Evolutionary conservation across 2,113 vertebrate species (phyloP).

Genomic region (Rhinoptilus africanus): DNA sequence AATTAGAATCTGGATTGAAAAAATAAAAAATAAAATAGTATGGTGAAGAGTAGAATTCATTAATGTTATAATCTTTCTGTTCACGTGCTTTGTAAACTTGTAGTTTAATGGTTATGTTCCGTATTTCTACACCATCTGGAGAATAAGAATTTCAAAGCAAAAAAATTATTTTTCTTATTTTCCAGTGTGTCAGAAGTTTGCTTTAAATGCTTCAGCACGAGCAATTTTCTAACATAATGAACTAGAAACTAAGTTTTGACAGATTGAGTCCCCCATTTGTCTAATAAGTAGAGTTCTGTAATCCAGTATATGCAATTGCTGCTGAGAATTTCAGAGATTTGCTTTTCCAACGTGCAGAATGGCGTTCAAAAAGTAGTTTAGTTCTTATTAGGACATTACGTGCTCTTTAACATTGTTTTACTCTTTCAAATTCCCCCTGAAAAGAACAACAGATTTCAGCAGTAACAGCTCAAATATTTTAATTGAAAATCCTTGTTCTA

Average conservation of each 20-base stretch:
- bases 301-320: neutral
- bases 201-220: neutral
- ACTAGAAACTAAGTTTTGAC: neutral
- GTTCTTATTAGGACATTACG: neutral
- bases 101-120: neutral
- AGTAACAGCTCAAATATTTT: neutral
- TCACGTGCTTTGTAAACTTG: neutral
- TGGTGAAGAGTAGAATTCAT: neutral
- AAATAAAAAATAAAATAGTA: slow-evolving; percentile 24
- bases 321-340: neutral
- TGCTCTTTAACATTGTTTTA: neutral
- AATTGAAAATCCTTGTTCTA: neutral
- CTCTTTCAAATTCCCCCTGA: neutral
- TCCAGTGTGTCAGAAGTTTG: neutral
- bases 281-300: neutral
- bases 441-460: neutral
- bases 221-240: neutral
- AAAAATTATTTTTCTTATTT: neutral
- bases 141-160: neutral
- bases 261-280: neutral
- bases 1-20: neutral
- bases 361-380: neutral
- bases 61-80: slow-evolving; percentile 26
- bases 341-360: neutral
- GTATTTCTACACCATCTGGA: neutral